Conservation (phyloP, 2,797 vertebrate genomes). For the Epinephelus malabaricus region DNA sequence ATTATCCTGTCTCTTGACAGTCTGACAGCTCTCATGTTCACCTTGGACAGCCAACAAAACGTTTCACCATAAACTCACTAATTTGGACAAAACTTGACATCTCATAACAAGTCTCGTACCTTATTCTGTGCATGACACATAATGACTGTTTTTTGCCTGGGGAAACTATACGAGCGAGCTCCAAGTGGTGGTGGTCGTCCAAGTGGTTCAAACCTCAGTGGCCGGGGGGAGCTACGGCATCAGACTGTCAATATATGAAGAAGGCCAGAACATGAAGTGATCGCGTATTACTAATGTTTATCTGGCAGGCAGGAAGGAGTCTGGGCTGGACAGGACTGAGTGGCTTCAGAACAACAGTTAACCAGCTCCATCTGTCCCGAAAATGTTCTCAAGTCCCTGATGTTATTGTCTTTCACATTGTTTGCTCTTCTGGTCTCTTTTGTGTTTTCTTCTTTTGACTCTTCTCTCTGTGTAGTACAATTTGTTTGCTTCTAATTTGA, state of each 20-base stretch:
- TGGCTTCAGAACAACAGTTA: constrained; percentile 56
- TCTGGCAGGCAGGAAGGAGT: constrained; percentile 55
- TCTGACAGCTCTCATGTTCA: constrained; percentile 33
- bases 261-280: constrained; percentile 60
- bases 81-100: constrained; percentile 36
- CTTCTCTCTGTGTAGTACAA: background rate
- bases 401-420: constrained; percentile 12
- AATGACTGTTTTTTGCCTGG: constrained; percentile 41
- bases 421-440: background rate
- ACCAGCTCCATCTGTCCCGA: constrained; percentile 62
- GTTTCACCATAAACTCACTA: constrained; percentile 5
- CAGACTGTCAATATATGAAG: constrained; percentile 47
- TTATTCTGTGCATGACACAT: constrained; percentile 24
- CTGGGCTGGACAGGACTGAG: constrained; percentile 38
- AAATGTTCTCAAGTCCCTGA: constrained; percentile 31
- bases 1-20: background rate
- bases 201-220: constrained; percentile 51
- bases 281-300: constrained; percentile 60
- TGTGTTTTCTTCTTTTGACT: background rate
- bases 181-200: constrained; percentile 47
- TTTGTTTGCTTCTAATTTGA: constrained; percentile 22
- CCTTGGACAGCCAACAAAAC: constrained; percentile 17
- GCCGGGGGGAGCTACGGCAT: constrained; percentile 12
- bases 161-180: background rate
- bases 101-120: constrained; percentile 7